Evolutionary conservation across 2,797 vertebrate genomes (phyloP), one percentile per base, ranked within the genome.

Genomic region (Tolypeutes matacus): DNA sequence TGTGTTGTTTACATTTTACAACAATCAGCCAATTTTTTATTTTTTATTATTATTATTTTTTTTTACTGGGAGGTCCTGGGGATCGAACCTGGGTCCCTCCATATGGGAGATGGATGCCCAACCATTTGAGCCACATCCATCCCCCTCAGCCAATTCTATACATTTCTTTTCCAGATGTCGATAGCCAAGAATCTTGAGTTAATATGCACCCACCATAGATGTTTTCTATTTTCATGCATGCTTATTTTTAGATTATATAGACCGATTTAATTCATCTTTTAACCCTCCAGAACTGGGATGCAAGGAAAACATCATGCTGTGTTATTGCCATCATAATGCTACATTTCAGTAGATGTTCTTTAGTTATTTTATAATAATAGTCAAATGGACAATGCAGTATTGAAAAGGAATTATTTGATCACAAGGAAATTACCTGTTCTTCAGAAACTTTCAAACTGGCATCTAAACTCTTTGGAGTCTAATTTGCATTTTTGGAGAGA

Each of bases 251-350:
- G 89, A 73, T 72, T 72, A 53, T 76, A 76, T 65, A 69, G 62
- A 39, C 58, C 85, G 82, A 65, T 73, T 76, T 87, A 94, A 91
- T 96, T 91, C 82, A 80, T 31, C 92, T 81, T 86, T 81, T 82
- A 87, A 86, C 78, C 69, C 69, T 36, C 4, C 67, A 49, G 72
- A 70, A 86, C 62, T 49, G 23, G 34, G 15, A 73, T 15, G 27
- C 25, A 65, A 29, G 46, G 81, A 77, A 46, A 80, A 46, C 27
- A 9, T 56, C 60, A 56, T 62, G 75, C 91, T 62, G 53, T 36
- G n/a, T 49, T 83, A 69, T 8, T 13, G 53, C 27, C 78, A 62
- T 62, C n/a, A 36, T 58, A 77, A 2, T 3, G 34, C 42, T 65
- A 69, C 18, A 42, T 92, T 91, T 89, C 34, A 34, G 42, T 70